Evolutionary conservation across 1,140 invertebrate species (phyloP).

Genomic region (Whitmania pigra): DNA sequence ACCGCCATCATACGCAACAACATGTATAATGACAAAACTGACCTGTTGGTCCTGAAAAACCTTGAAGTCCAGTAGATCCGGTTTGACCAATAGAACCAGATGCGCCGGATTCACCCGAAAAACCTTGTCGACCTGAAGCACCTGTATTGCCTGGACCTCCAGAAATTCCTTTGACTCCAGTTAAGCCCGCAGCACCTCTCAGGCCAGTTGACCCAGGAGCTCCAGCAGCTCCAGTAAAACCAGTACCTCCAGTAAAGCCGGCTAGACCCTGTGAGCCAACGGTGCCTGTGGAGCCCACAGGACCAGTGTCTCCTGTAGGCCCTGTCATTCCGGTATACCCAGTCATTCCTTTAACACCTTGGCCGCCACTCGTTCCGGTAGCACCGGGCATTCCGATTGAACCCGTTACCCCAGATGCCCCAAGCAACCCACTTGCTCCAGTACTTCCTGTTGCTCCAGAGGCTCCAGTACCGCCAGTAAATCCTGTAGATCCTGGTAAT

Average conservation of each 20-base stretch:
- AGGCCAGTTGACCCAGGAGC: background rate
- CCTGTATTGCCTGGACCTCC: conserved; percentile 6
- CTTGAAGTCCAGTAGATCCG: conserved; percentile 5
- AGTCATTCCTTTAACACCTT: background rate
- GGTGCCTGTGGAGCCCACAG: background rate
- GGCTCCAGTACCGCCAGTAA: conserved; percentile 5
- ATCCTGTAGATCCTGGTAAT: background rate
- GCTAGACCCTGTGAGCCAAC: background rate
- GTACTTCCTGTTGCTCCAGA: background rate
- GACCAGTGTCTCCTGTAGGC: background rate
- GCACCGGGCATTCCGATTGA: background rate
- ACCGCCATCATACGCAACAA: no score
- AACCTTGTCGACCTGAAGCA: background rate
- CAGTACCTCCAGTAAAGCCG: background rate
- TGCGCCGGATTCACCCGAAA: background rate
- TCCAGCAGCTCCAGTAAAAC: conserved; percentile 12
- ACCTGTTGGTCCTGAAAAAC: no score
- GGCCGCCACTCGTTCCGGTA: background rate
- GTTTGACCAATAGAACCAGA: background rate
- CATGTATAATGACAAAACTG: no score
- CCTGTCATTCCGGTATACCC: background rate
- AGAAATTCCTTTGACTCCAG: conserved; percentile 6
- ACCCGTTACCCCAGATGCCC: background rate
- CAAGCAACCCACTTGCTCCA: background rate
- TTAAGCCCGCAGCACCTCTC: background rate